Evolutionary conservation across 2,113 vertebrate species (phyloP).

Genomic region (Gobius niger): DNA sequence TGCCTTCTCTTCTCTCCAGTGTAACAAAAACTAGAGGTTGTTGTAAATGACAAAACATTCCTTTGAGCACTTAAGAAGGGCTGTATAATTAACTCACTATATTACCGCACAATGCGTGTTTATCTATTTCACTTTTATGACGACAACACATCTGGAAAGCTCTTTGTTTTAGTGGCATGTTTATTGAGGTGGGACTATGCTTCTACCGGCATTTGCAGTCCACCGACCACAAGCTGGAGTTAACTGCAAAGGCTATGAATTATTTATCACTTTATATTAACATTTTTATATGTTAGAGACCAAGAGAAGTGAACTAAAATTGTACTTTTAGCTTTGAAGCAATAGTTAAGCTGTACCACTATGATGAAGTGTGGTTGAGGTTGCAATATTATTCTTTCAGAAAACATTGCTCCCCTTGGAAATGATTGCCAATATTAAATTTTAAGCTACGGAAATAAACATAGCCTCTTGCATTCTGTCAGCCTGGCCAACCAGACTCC

Average conservation of each 20-base stretch:
- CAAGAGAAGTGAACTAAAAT: no score
- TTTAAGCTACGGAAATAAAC: no score
- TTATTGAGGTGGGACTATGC: constrained; percentile 1
- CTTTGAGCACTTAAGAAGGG: constrained; percentile 49
- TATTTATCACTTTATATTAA: no score
- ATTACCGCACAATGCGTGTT: constrained; percentile 29
- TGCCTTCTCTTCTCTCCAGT: constrained; percentile 31
- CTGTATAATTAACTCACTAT: constrained; percentile 48
- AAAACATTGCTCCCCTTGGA: no score
- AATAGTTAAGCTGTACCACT: neutral
- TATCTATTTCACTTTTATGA: constrained; percentile 24
- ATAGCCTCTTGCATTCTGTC: no score
- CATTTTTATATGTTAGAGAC: no score
- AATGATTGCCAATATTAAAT: no score
- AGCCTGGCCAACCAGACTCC: no score
- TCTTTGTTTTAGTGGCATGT: constrained; percentile 16
- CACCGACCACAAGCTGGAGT: neutral
- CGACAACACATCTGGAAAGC: constrained; percentile 15
- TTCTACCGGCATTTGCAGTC: neutral
- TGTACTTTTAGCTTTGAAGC: neutral
- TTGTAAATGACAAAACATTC: constrained; percentile 59
- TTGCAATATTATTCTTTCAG: no score
- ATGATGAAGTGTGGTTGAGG: no score
- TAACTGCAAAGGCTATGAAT: no score
- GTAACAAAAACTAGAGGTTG: constrained; percentile 45